A percentile compares a stretch with the other conserved stretches of the same genome.
Conservation (phyloP, 1,140 invertebrate species). For the Micrasema minimum region DNA sequence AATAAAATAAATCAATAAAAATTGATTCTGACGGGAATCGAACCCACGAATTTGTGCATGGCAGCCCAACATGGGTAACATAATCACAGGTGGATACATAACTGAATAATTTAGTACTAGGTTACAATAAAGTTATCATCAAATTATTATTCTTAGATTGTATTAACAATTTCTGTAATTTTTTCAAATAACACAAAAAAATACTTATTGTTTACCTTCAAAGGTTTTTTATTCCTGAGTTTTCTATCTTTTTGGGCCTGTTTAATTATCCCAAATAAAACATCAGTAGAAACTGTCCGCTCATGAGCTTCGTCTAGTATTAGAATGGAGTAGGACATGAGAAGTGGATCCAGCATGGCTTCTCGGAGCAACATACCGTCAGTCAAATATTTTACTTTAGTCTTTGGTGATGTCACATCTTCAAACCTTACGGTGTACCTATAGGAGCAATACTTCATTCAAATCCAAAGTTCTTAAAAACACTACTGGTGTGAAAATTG, state of each 20-base stretch:
- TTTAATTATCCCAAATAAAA: slow-evolving; percentile 91
- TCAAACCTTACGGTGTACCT: slow-evolving; percentile 94
- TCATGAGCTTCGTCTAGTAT: slow-evolving; percentile 97
- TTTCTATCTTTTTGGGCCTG: slow-evolving; percentile 79
- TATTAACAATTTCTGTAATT: no score
- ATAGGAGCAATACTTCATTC: not conserved
- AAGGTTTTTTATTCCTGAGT: slow-evolving; percentile 67
- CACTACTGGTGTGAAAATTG: no score
- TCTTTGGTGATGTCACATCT: slow-evolving; percentile 79
- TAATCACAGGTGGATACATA: no score
- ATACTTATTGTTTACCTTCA: slow-evolving; percentile 75
- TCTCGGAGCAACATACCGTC: slow-evolving; percentile 96
- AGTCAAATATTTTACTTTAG: slow-evolving; percentile 90
- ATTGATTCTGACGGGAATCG: no score
- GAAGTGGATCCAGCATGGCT: slow-evolving; percentile 78
- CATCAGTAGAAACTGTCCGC: slow-evolving; percentile 91
- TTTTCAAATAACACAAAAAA: no score
- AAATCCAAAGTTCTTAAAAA: no score
- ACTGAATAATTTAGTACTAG: no score
- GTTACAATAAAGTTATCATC: no score
- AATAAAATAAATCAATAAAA: no score
- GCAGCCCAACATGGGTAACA: no score
- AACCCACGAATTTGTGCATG: no score
- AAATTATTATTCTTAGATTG: no score
- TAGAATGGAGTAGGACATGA: slow-evolving; percentile 83